Conservation (phyloP, 2,113 vertebrate genomes). For the Gavia stellata region DNA sequence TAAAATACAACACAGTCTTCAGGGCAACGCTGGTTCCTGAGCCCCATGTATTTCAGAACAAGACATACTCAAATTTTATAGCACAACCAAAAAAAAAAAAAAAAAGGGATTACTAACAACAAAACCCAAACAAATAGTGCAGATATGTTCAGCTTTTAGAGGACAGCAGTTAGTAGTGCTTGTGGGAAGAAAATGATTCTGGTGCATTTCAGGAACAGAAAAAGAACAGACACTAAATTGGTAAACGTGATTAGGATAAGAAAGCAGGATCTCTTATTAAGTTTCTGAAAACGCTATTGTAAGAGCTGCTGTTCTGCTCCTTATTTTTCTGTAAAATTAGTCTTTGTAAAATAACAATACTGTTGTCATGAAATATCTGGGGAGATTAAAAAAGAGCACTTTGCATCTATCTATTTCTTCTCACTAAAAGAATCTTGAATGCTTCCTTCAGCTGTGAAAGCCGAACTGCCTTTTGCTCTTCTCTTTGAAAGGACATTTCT, state of each 20-base stretch:
- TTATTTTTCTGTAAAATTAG: background rate
- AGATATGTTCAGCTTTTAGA: accelerated
- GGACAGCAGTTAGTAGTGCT: background rate
- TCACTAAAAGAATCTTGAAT: background rate
- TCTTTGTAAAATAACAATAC: background rate
- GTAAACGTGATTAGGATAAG: background rate
- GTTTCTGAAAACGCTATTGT: background rate
- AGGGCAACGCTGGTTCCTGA: background rate
- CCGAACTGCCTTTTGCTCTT: background rate
- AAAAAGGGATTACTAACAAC: background rate
- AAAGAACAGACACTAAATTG: background rate
- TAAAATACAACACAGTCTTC: background rate
- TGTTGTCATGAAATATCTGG: background rate
- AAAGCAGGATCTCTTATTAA: background rate
- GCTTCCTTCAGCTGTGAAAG: background rate
- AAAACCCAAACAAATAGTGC: background rate
- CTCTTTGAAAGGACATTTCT: background rate
- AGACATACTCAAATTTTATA: background rate
- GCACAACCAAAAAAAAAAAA: background rate
- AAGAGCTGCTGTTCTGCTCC: background rate
- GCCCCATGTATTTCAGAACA: background rate
- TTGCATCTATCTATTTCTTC: background rate
- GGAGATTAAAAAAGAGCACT: background rate
- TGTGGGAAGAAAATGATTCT: background rate
- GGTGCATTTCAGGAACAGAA: background rate